These are phyloP conservation scores for Linurgus olivaceus DNA, from an alignment of 2,797 vertebrate species.

Conservation along the genomic window DNA sequence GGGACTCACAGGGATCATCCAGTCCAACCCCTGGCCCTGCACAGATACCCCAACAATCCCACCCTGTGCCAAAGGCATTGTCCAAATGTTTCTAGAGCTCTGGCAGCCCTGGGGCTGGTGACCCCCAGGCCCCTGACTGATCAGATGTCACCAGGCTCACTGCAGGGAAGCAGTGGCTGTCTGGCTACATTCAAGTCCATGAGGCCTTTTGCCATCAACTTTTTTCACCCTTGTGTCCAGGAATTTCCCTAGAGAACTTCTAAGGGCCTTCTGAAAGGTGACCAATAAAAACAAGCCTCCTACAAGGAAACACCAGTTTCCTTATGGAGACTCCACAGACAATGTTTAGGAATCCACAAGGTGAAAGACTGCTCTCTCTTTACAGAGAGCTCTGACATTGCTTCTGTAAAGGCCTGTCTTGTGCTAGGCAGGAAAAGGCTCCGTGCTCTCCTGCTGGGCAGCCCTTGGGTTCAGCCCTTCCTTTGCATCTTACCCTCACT, in stretches of 20 bases:
- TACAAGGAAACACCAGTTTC: background rate
- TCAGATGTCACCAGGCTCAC: background rate
- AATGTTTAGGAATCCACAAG: background rate
- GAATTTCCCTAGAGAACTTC: background rate
- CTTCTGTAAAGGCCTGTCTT: background rate
- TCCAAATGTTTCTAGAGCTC: fast-evolving
- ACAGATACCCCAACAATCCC: background rate
- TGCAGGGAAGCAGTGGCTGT: background rate
- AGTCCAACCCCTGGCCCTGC: background rate
- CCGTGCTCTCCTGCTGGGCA: background rate
- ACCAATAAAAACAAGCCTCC: background rate
- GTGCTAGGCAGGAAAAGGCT: background rate
- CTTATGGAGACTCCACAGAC: background rate
- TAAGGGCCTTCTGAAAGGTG: background rate
- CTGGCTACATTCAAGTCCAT: background rate
- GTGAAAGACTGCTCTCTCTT: background rate
- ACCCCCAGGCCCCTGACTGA: background rate
- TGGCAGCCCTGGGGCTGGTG: background rate
- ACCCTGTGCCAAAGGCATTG: background rate
- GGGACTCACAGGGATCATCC: background rate
- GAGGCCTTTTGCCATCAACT: background rate
- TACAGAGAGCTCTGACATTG: background rate
- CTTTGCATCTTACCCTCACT: background rate
- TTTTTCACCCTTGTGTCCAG: background rate
- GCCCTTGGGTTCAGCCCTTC: background rate